Evolutionary conservation across 2,113 vertebrate species (phyloP), one percentile per base, ranked within the genome.

Genomic region (Lipophrys pholis): DNA sequence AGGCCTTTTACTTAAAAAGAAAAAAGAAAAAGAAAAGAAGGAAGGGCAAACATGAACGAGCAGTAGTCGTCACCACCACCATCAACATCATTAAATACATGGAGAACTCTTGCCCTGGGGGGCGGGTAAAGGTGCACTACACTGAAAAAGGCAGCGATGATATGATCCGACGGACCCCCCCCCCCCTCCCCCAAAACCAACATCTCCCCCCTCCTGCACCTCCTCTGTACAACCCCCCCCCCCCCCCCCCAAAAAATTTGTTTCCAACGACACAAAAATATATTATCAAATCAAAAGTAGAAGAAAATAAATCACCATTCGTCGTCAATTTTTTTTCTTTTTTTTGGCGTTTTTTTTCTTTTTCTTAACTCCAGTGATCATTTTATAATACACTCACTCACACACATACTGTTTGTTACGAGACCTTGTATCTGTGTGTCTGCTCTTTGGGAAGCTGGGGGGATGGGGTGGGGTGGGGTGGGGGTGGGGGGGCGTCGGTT

Each of bases 121-220:
- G 67, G 65, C 40, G 64, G 48, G 30, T 42, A 70, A 85, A 86
- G 80, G 84, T 88, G 86, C 87, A 83, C 67, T 55, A 84, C 62
- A 83, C 81, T 1, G 0, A 81, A 69, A 81, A 91, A 91, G 87
- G 87, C 82, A 90, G 87, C 87, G 78, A 89, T 76, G 87, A 91
- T 84, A 81, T 80, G 82, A 84, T 76, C 69, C 11, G 6, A 76
- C 50, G 7, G 21, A 30, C 21, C 21, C 21, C 21, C 21, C 21
- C 21, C 21, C 4, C n/a, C n/a, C n/a, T n/a, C n/a, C n/a, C 21
- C 21, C 2, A 30, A 30, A 11, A 7, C 21, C 21, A 30, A 30
- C 21, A n/a, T n/a, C 21, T 2, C 21, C 4, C 21, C 21, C 21
- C 21, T 30, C 21, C 21, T 30, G 21, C 21, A 42, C 69, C 35